Conservation (phyloP, 2,113 vertebrate species). For the Pachyramphus minor region DNA sequence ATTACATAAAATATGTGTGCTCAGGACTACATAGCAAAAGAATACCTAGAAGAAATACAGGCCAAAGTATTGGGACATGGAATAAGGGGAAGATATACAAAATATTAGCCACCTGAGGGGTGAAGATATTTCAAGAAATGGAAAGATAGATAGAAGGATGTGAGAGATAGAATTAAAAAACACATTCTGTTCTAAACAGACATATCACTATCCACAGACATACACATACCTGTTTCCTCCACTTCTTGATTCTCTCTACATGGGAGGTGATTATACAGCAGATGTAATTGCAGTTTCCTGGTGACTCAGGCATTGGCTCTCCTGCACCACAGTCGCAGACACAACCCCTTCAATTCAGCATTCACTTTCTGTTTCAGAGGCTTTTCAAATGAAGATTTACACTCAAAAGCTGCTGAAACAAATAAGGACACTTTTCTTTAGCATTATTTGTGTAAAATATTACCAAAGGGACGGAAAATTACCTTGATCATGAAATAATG, state of each 20-base stretch:
- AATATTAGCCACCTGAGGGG: neutral
- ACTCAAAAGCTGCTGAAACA: neutral
- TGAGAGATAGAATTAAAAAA: neutral
- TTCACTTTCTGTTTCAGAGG: neutral
- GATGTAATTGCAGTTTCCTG: neutral
- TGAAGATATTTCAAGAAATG: neutral
- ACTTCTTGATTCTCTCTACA: neutral
- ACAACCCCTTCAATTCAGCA: neutral
- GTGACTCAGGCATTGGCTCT: neutral
- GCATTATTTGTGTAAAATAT: slow-evolving; percentile 31
- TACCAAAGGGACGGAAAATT: slow-evolving; percentile 1
- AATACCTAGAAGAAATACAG: neutral
- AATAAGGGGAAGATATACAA: neutral
- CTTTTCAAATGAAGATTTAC: slow-evolving; percentile 13
- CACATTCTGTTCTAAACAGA: neutral
- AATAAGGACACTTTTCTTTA: slow-evolving; percentile 5
- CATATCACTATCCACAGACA: neutral
- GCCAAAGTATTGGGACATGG: neutral
- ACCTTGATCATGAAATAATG: slow-evolving; percentile 14
- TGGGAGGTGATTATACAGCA: neutral
- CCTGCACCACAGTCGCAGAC: neutral
- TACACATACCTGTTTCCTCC: neutral
- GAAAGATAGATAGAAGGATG: neutral
- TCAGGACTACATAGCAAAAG: neutral
- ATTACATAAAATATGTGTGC: neutral